Evolutionary conservation across 2,888 invertebrate genomes (phyloP).

Genomic region (Nymphalis urticae): DNA sequence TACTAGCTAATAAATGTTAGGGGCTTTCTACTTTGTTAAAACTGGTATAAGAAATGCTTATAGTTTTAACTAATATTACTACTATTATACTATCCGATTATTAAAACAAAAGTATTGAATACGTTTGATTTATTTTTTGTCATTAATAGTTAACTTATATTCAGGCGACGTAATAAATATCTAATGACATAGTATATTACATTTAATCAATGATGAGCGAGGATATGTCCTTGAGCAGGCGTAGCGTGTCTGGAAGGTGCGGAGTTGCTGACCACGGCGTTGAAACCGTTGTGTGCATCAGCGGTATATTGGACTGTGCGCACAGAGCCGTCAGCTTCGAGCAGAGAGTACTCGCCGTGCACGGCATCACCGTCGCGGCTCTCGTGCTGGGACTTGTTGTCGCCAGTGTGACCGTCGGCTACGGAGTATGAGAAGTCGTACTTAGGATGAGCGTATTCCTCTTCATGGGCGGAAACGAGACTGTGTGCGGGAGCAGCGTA

Average conservation of each 20-base stretch:
- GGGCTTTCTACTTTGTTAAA: too few species aligned
- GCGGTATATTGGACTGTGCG: slow-evolving; percentile 80
- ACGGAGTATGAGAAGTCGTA: slow-evolving; percentile 82
- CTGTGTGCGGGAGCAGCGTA: slow-evolving; percentile 61
- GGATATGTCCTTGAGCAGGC: slow-evolving; percentile 2
- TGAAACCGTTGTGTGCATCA: slow-evolving; percentile 68
- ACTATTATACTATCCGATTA: too few species aligned
- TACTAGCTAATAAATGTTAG: too few species aligned
- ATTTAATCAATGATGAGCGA: slow-evolving; percentile 8
- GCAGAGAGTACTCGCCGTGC: slow-evolving; percentile 73
- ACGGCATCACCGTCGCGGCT: slow-evolving; percentile 51
- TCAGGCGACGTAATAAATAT: background rate
- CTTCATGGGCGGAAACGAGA: slow-evolving; percentile 51
- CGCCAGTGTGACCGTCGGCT: slow-evolving; percentile 80
- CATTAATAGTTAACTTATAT: too few species aligned
- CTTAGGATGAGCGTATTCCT: slow-evolving; percentile 71
- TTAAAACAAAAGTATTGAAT: too few species aligned
- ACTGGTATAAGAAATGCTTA: too few species aligned
- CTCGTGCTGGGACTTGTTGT: slow-evolving; percentile 74
- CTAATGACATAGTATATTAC: background rate
- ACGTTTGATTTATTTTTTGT: too few species aligned
- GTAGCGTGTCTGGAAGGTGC: slow-evolving; percentile 4
- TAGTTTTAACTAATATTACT: too few species aligned
- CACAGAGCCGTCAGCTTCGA: slow-evolving; percentile 79
- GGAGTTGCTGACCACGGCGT: slow-evolving; percentile 40